phyloP scores from a whole-genome alignment of 2,113 vertebrate genomes.

The Pica pica region DNA sequence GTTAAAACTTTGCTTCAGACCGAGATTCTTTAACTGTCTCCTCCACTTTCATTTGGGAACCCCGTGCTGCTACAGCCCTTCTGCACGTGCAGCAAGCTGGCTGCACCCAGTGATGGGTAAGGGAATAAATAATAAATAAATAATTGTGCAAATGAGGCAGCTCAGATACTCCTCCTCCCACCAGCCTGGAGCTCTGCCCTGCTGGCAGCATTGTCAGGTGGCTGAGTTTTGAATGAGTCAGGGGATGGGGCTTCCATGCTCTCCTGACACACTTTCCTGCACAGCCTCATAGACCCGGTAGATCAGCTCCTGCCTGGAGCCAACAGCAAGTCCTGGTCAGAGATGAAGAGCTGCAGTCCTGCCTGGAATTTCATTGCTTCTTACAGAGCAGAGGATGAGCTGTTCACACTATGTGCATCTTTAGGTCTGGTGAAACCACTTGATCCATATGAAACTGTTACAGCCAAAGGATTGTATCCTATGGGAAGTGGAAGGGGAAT shows the following conservation, averaged over 20 bases:
- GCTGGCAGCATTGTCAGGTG: background rate
- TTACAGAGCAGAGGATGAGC: accelerated
- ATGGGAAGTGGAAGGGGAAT: accelerated
- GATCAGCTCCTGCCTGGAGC: background rate
- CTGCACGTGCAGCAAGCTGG: accelerated
- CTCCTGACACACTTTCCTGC: background rate
- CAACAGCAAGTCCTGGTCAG: background rate
- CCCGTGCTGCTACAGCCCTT: background rate
- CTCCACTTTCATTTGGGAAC: background rate
- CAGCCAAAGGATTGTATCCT: background rate
- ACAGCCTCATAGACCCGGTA: background rate
- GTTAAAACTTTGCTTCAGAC: background rate
- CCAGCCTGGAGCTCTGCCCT: background rate
- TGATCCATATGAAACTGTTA: background rate
- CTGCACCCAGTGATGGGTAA: background rate
- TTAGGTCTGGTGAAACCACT: background rate
- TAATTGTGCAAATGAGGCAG: accelerated
- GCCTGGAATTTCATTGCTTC: background rate
- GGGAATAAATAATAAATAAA: background rate
- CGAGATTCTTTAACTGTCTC: background rate
- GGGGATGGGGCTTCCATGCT: background rate
- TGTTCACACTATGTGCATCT: background rate
- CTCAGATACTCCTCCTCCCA: background rate
- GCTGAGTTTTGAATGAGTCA: background rate
- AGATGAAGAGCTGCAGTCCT: background rate